Evolutionary conservation across 1,140 invertebrate species (phyloP).

Genomic region (Drosophila busckii): DNA sequence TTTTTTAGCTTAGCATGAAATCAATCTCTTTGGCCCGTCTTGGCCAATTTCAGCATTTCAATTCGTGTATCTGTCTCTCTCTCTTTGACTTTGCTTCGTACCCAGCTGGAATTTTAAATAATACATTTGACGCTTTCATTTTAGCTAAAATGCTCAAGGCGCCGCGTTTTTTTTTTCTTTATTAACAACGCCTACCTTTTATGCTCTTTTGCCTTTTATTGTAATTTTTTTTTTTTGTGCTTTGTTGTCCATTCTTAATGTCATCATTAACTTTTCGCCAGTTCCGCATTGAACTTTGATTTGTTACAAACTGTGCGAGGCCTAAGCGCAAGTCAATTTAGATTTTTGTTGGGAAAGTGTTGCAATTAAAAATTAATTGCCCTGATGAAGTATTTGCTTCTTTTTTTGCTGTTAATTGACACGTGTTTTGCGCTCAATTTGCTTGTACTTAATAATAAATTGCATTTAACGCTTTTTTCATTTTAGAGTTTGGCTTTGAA

Average conservation of each 20-base stretch:
- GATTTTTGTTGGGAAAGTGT: constrained; percentile 48
- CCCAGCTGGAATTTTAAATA: constrained; percentile 58
- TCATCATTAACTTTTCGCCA: constrained; percentile 57
- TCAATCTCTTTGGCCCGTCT: constrained; percentile 43
- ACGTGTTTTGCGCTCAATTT: constrained; percentile 7
- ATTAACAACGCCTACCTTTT: constrained; percentile 40
- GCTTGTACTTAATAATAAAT: too few species aligned
- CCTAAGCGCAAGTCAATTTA: constrained; percentile 35
- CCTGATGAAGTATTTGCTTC: constrained; percentile 12
- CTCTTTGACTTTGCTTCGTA: constrained; percentile 16
- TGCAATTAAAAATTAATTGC: constrained; percentile 66
- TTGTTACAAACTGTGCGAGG: constrained; percentile 36
- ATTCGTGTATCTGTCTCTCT: constrained; percentile 15
- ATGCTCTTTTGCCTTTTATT: neutral
- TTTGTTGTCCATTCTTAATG: constrained; percentile 34
- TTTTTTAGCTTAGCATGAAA: constrained; percentile 44
- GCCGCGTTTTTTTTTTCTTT: constrained; percentile 38
- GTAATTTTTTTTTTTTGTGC: constrained; percentile 8
- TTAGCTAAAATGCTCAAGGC: constrained; percentile 43
- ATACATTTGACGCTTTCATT: constrained; percentile 61
- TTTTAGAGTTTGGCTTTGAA: too few species aligned
- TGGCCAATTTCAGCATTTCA: constrained; percentile 35
- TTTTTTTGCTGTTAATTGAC: too few species aligned
- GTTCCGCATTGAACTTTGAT: constrained; percentile 59
- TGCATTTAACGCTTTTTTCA: too few species aligned